Base-by-base conservation (phyloP, 2,888 invertebrate species). In the Priapulus caudatus region DNA sequence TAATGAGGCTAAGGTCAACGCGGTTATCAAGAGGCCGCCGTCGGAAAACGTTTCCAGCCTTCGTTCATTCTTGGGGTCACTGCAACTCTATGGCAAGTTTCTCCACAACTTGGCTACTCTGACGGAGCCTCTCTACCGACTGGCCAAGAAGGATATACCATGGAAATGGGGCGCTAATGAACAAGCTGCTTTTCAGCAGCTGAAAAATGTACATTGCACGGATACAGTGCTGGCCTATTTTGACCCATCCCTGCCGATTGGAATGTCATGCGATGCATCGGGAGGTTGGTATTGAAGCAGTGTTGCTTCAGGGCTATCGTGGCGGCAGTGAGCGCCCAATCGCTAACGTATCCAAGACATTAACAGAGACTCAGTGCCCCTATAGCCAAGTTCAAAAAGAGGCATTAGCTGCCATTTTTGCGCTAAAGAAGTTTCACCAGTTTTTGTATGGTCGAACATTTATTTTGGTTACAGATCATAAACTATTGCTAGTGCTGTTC, bases 401-500 rank as follows among this genome's bases (percentile, higher is more conserved):
- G n/a, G n/a, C n/a, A n/a, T n/a, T n/a, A n/a, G n/a, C n/a, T n/a
- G n/a, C n/a, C n/a, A n/a, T n/a, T n/a, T n/a, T n/a, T n/a, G n/a
- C n/a, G n/a, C n/a, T n/a, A n/a, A n/a, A n/a, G n/a, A n/a, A n/a
- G n/a, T n/a, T n/a, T n/a, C n/a, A n/a, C n/a, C n/a, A n/a, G n/a
- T n/a, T n/a, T n/a, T n/a, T n/a, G n/a, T n/a, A n/a, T n/a, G n/a
- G n/a, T n/a, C n/a, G n/a, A n/a, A n/a, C 46, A 50, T 48, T 50
- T 50, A 50, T 50, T 18, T 47, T 50, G 49, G 50, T 51, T 18
- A 52, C 53, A 4, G 53, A 52, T 56, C 53, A 52, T 19, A 23
- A 55, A 44, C 55, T 46, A 10, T 45, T 55, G 46, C 54, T 4
- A 21, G n/a, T n/a, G n/a, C n/a, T 52, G 54, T 56, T 52, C 23